phyloP scores from a whole-genome alignment of 2,888 invertebrate genomes.

The Lissocephala sabroskyi region DNA sequence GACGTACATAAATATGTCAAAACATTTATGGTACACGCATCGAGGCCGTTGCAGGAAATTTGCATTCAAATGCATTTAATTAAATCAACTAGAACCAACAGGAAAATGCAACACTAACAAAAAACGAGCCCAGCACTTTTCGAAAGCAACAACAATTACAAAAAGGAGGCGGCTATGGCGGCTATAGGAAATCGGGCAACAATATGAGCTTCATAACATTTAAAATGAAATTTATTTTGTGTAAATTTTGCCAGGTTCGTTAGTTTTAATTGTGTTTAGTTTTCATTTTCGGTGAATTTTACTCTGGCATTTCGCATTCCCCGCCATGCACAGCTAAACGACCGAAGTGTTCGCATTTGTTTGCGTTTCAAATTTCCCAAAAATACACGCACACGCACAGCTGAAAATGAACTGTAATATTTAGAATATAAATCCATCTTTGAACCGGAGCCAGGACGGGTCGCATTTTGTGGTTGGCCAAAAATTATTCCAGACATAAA shows the following conservation, averaged over 20 bases:
- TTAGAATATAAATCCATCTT: too few species aligned
- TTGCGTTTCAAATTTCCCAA: too few species aligned
- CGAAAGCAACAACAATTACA: conserved; percentile 1
- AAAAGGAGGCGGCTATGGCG: too few species aligned
- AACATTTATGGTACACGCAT: conserved; percentile 28
- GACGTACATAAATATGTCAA: conserved; percentile 25
- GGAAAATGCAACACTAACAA: conserved; percentile 42
- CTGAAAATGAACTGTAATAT: too few species aligned
- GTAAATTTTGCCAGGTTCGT: conserved; percentile 63
- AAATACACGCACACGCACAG: too few species aligned
- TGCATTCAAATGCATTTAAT: conserved; percentile 67
- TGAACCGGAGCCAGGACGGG: too few species aligned
- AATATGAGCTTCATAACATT: conserved; percentile 52
- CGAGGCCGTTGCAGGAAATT: conserved; percentile 46
- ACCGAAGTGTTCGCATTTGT: too few species aligned
- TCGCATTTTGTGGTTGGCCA: too few species aligned
- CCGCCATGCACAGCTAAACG: too few species aligned
- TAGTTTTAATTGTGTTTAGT: conserved; percentile 64
- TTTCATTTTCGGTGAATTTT: conserved; percentile 36
- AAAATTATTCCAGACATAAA: too few species aligned
- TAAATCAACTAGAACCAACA: conserved; percentile 64
- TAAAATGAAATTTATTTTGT: conserved; percentile 61
- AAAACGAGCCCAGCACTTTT: conserved; percentile 7
- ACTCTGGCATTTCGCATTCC: not conserved
- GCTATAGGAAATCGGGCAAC: conserved; percentile 2